Base-by-base conservation (phyloP, 92 coral and sea anemone species). In the Bergia sp. region DNA sequence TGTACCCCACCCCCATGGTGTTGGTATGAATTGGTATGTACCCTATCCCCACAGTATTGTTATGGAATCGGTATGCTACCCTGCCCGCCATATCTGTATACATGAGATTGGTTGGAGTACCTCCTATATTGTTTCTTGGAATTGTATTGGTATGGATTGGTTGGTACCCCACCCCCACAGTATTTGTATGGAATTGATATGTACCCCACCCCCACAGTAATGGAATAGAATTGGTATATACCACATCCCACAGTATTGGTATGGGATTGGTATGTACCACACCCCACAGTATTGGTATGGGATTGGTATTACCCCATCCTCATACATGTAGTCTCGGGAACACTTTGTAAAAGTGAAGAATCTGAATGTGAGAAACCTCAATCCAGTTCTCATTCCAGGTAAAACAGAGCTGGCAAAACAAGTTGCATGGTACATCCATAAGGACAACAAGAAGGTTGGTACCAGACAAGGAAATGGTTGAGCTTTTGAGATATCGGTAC, bases 401-500 rank as follows among this genome's bases (percentile, higher is more conserved):
- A 97, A 97, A 91, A 97, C 99, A 40, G 99, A 97, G 82, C 96
- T 97, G 75, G 99, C 98, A 42, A 97, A 97, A 77, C 99, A 97
- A 91, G 96, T 97, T 44, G 99, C 99, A 3, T 90, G 96, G 78
- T 97, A 97, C 91, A 93, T 97, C 76, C 99, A 97, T 88, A 97
- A 95, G 66, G 99, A 94, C 77, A 97, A 95, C 92, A 94, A 93
- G 88, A 95, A 97, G 98, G 99, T 97, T 61, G 36, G 75, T n/a
- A 29, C 47, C 42, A 10, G 40, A 23, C 13, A 12, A 11, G 7
- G 18, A 44, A 16, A 41, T 67, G 53, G 73, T 37, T 41, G 40
- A 47, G 38, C 40, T 42, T 40, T n/a, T 6, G 20, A 18, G 58
- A 53, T 10, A 29, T 29, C 29, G 29, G 29, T 29, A 53, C 58